Base-by-base conservation (phyloP, 2,113 vertebrate genomes). In the Bubo scandiacus region DNA sequence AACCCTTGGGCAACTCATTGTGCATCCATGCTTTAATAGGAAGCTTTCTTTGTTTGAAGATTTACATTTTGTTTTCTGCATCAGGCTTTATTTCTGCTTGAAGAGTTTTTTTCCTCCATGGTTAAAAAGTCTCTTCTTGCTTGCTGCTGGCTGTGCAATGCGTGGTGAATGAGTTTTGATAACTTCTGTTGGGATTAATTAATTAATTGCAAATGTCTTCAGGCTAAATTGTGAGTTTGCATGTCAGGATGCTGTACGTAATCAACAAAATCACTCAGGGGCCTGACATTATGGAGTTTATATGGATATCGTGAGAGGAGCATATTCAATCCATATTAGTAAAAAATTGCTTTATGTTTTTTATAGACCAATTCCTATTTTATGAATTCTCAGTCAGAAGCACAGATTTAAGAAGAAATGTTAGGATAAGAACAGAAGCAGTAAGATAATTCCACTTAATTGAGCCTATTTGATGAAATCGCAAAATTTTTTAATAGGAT, bases 121-220 rank as follows among this genome's bases (percentile, higher is more conserved):
- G 84, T 94, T 94, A 80, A 75, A 92, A 96, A 94, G 49, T 72
- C 63, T 82, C 79, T 38, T 55, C 55, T 55, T 51, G 49, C 91
- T 96, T 92, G 92, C 96, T 96, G 79, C 93, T 89, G 86, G 97
- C 96, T 94, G 97, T 95, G 80, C 93, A 79, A 15, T 83, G 90
- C 92, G 92, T 7, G 2, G 77, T 86, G 93, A 94, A 94, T 90
- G 89, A 81, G 85, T 94, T 93, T 91, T 90, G 96, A 94, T 94
- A 94, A 93, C 92, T 98, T 96, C 91, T 96, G 96, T 97, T 94
- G 70, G 94, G 94, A 97, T 97, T 96, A 95, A 96, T 96, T 91
- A 96, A 96, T 96, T 97, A 98, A 97, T 95, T 96, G 91, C 81
- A 92, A 62, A 86, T 95, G 87, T 92, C 95, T 96, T 63, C 45